These are phyloP conservation scores for Cephalopachus bancanus DNA, from an alignment of 2,797 vertebrate species.

Conservation along the genomic window DNA sequence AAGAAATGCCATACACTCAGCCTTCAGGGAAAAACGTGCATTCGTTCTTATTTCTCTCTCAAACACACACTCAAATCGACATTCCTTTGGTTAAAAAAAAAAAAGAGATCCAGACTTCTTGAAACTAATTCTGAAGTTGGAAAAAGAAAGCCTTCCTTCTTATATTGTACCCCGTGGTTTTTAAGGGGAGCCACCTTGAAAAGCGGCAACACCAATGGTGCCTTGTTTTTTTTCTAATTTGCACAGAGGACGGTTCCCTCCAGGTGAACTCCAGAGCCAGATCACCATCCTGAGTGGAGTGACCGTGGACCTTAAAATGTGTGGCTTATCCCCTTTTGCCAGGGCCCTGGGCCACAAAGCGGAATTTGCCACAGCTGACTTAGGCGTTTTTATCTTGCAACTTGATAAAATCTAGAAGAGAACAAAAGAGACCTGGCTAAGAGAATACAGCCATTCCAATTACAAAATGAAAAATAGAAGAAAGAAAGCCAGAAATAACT, in stretches of 20 bases:
- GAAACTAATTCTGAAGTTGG: not conserved
- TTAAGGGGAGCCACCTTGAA: not conserved
- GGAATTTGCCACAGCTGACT: not conserved
- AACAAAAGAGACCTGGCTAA: not conserved
- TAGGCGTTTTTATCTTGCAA: not conserved
- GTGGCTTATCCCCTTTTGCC: not conserved
- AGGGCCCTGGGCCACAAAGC: not conserved
- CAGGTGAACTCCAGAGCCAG: not conserved
- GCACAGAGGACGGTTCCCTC: not conserved
- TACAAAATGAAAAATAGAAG: not conserved
- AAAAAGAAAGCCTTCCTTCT: not conserved
- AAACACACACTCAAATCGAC: not conserved
- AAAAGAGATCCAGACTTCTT: conserved; percentile 18
- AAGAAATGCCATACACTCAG: not conserved
- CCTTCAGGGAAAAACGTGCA: not conserved
- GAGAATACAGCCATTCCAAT: not conserved
- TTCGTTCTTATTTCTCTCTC: conserved; percentile 36
- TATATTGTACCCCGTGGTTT: not conserved
- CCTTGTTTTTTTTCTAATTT: not conserved
- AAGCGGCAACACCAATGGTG: not conserved
- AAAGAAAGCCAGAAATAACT: not conserved
- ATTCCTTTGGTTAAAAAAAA: not conserved
- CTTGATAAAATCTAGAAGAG: not conserved
- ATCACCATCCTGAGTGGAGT: not conserved
- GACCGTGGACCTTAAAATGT: not conserved